Conservation (phyloP, 2,888 invertebrate species). For the Phengaris alcon region DNA sequence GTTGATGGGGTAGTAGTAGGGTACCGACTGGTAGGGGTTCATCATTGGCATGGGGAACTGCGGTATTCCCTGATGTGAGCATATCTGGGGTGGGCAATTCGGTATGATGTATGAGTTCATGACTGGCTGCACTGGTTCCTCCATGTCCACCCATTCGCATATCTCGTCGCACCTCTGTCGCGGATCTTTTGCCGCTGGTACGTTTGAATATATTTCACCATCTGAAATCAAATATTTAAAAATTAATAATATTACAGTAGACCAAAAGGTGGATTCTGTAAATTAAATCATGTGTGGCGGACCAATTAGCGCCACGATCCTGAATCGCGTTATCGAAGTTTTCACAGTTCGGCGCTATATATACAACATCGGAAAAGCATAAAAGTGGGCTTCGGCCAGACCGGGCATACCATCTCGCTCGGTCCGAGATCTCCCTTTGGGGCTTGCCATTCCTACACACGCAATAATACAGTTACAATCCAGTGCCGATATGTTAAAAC, state of each 20-base stretch:
- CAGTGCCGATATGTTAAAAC: too few species aligned
- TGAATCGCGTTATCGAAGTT: too few species aligned
- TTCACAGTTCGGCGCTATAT: too few species aligned
- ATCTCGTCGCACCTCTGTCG: constrained; percentile 44
- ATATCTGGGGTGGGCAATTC: constrained; percentile 54
- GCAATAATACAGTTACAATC: too few species aligned
- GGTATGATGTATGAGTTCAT: constrained; percentile 48
- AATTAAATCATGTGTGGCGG: too few species aligned
- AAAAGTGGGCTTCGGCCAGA: too few species aligned
- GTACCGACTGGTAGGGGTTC: constrained; percentile 61
- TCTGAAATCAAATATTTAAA: constrained; percentile 45
- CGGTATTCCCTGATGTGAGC: constrained; percentile 46
- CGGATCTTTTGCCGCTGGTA: constrained; percentile 48
- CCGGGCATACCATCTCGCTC: too few species aligned
- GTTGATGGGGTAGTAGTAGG: constrained; percentile 71
- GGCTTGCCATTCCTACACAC: too few species aligned
- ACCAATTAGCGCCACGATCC: too few species aligned
- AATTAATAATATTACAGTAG: neutral
- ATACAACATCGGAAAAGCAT: too few species aligned
- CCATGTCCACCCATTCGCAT: constrained; percentile 42
- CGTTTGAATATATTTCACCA: constrained; percentile 67
- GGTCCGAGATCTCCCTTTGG: too few species aligned
- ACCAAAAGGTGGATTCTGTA: too few species aligned
- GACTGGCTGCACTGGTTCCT: constrained; percentile 50
- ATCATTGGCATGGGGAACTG: constrained; percentile 54